Base-by-base conservation (phyloP, 2,797 vertebrate genomes). In the Leucoraja ocellata region DNA sequence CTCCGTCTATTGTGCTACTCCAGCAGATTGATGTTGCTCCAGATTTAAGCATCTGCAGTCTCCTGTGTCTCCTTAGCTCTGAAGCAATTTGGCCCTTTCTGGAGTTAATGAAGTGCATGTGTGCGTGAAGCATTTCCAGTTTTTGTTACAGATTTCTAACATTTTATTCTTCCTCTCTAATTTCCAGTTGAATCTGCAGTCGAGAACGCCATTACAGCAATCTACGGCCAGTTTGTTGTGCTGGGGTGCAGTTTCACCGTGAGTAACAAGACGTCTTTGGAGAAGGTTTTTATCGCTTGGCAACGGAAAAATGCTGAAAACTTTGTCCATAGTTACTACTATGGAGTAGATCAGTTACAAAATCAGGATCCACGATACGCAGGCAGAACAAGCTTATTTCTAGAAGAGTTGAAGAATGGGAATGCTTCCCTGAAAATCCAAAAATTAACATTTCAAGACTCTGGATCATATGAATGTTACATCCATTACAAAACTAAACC, bases 311-410 rank as follows among this genome's bases (percentile, higher is more conserved):
- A 94, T 23, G 90, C 93, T 14, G 0, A 18, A 7, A 74, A 25
- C 0, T 93, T 95, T 36, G 94, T 95, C 3, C 95, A 95, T 93
- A 95, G 95, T 91, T 95, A 93, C 58, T 95, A 95, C 84, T 94
- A 93, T 25, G 39, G 68, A 0, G 2, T 0, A n/a, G 93, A 95
- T 46, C 94, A 95, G 80, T 91, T 95, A 8, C 80, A 90, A 0
- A 1, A 0, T 0, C 95, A 95, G 93, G 71, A 61, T 58, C 0
- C 5, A 0, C 28, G 68, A 18, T 95, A 94, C 77, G 0, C 0
- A 2, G 93, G 93, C 9, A 94, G 95, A 1, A 95, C 95, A 2
- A 1, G 46, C 0, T 91, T 95, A 0, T 94, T 93, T 32, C 8
- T 9, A 2, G 18, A 13, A 0, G 86, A 94, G 63, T 71, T 95